Base-by-base conservation (phyloP, 2,797 vertebrate species). In the Helicolenus hilgendorfi region DNA sequence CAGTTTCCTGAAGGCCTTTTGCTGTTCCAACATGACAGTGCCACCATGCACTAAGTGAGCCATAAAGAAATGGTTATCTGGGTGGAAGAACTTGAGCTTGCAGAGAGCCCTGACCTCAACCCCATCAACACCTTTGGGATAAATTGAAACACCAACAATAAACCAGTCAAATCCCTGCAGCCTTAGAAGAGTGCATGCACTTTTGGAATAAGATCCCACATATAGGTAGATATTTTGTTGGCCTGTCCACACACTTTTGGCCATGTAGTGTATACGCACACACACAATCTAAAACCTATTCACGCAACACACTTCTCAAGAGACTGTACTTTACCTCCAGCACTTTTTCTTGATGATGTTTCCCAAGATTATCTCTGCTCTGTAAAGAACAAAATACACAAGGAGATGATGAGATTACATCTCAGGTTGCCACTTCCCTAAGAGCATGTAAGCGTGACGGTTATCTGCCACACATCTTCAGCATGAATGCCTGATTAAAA, bases 281-380 rank as follows among this genome's bases (percentile, higher is more conserved):
- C 9, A 63, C 36, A 77, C 11, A 75, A 20, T 77, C 26, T 35
- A 45, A 83, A 81, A 72, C 26, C 29, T 65, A 56, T 68, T 88
- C 20, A 24, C 55, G 24, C 24, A 73, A 26, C 41, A 71, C 35
- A 85, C 74, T 72, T 77, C 69, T 49, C 63, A 58, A 41, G 24
- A 81, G 8, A 20, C 60, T 9, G 14, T 55, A 84, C 62, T 77
- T 86, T 98, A 99, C 99, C 99, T 99, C 99, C 99, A 99, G 95
- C 98, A 98, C 92, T 99, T 99, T 95, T 99, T 99, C 98, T 98
- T 99, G 96, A 99, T 99, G 95, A 99, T 99, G 96, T 98, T 99
- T 69, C 99, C 99, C 90, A 99, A 97, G 93, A 99, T 98, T 83
- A 99, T 97, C 96, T 99, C 99, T 49, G 99, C 99, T 97, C 99